Evolutionary conservation across 1,140 invertebrate species (phyloP).

Genomic region (Cheumatopsyche charites): DNA sequence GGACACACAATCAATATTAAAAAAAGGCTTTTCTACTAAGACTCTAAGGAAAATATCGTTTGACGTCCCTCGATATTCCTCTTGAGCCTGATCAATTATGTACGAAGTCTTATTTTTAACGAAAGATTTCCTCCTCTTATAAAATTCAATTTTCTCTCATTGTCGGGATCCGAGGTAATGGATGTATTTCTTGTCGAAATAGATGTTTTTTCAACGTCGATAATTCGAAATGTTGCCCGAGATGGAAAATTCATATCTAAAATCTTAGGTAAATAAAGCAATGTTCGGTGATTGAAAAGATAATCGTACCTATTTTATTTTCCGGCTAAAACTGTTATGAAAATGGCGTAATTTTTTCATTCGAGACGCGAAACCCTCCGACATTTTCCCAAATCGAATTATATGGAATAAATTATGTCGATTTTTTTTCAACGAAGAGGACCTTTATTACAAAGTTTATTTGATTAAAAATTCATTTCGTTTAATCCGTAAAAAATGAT

Average conservation of each 20-base stretch:
- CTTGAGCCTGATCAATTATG: constrained; percentile 17
- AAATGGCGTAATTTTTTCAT: too few species aligned
- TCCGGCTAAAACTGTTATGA: too few species aligned
- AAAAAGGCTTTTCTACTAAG: not conserved
- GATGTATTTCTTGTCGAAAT: not conserved
- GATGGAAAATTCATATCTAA: too few species aligned
- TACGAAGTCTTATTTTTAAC: constrained; percentile 4
- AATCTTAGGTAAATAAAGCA: too few species aligned
- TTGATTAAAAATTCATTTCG: constrained; percentile 16
- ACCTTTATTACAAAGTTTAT: constrained; percentile 1
- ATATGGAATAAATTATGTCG: not conserved
- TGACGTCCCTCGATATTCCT: constrained; percentile 4
- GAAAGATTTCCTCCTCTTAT: not conserved
- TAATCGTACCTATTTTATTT: too few species aligned
- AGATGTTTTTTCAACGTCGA: not conserved
- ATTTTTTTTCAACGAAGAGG: too few species aligned
- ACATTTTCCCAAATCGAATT: not conserved
- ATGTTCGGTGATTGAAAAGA: too few species aligned
- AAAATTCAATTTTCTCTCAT: not conserved
- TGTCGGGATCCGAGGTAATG: too few species aligned
- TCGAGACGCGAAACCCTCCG: too few species aligned
- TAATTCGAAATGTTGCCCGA: too few species aligned
- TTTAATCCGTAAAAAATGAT: not conserved
- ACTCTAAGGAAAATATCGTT: not conserved
- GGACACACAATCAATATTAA: not conserved